A percentile compares a stretch with the other conserved stretches of the same genome.
Evolutionary conservation across 2,113 vertebrate genomes (phyloP).

Genomic region (Lethenteron camtschaticum): DNA sequence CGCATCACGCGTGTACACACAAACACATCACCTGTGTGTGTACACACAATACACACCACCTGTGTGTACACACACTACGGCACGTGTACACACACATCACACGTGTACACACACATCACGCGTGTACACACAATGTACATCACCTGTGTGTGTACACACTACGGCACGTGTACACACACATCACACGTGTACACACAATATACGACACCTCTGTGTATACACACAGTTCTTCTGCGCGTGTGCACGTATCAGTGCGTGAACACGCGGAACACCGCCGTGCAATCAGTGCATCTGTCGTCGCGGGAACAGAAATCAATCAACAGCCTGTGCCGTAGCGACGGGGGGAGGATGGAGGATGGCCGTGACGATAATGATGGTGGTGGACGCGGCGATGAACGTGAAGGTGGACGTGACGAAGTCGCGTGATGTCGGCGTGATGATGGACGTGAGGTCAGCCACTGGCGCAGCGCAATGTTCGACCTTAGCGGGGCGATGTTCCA

Average conservation of each 20-base stretch:
- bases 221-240: neutral
- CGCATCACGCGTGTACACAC: neutral
- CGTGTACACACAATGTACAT: neutral
- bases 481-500: too few relatives aligned
- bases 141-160: neutral
- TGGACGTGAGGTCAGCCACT: too few relatives aligned
- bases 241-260: neutral
- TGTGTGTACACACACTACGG: neutral
- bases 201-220: neutral
- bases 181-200: neutral
- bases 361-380: too few relatives aligned
- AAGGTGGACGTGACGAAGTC: too few relatives aligned
- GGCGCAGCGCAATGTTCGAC: too few relatives aligned
- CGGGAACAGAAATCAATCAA: too few relatives aligned
- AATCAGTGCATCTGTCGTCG: too few relatives aligned
- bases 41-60: neutral
- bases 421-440: too few relatives aligned
- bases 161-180: neutral
- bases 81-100: neutral
- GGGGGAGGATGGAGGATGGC: too few relatives aligned
- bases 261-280: too few relatives aligned
- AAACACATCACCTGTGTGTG: neutral
- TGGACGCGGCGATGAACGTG: too few relatives aligned
- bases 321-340: too few relatives aligned
- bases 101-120: neutral